Base-by-base conservation (phyloP, 2,797 vertebrate genomes). In the Xiphophorus birchmanni region DNA sequence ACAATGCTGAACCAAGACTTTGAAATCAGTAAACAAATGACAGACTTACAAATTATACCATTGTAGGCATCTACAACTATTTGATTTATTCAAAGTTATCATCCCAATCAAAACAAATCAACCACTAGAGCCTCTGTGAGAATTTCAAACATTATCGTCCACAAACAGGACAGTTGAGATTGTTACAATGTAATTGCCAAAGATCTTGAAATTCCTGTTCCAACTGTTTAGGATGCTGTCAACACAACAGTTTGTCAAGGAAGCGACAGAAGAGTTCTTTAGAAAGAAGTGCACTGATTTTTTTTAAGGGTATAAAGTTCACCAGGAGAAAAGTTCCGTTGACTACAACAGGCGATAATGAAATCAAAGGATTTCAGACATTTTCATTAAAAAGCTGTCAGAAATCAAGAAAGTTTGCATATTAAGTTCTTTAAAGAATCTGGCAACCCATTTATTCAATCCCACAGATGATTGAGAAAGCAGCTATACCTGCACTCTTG, bases 181-280 rank as follows among this genome's bases (percentile, higher is more conserved):
- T 6, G 6, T 47, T 45, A 45, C 5, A 29, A 29, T 0, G 23
- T n/a, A 4, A 12, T 44, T 42, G 10, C 21, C 35, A 69, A 44
- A 71, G 11, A 44, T 71, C 67, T 71, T 71, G 67, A 71, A 71
- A 69, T 69, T 69, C 65, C 65, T 42, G 67, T 71, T 71, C 26
- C 40, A n/a, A 40, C 21, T 42, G 67, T n/a, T 44, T 71, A 10
- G 4, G 21, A 71, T 71, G 67, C 1, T 71, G 40, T 45, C 26
- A 72, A 29, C 2, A 23, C 54, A n/a, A 12, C 4, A 35, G 48
- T 42, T 75, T 42, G 11, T 42, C 3, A 18, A 10, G 37, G 37
- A 56, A 75, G 37, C 18, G 5, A 54, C 2, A 13, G 18, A 6
- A 15, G 6, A 74, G 69, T 45, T 12, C 2, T n/a, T 72, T 29